Conservation (phyloP, 2,888 invertebrate genomes). For the Artemia sp. region DNA sequence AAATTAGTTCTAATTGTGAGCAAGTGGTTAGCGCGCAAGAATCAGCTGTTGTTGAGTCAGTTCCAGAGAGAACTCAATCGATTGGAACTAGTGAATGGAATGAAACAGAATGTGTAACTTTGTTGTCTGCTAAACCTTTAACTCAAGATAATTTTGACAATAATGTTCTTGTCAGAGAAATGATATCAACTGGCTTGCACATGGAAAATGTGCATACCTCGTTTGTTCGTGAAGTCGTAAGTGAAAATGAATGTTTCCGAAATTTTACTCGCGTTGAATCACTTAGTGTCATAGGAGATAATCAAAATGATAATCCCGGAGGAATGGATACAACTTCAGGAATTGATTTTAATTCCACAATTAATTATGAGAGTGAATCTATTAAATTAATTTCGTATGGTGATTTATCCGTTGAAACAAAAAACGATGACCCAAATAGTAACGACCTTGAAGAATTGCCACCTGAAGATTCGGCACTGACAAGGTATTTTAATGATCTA, state of each 20-base stretch:
- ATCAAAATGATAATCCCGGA: constrained; percentile 30
- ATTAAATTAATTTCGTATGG: background rate
- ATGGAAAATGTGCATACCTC: background rate
- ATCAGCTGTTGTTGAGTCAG: background rate
- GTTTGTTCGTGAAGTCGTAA: background rate
- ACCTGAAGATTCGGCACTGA: background rate
- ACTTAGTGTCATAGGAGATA: constrained; percentile 31
- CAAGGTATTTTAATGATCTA: background rate
- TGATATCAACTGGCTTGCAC: background rate
- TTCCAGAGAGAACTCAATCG: background rate
- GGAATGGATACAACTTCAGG: constrained; percentile 27
- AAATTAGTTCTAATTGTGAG: background rate
- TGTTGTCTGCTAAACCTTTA: constrained; percentile 4
- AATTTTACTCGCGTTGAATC: constrained; percentile 3
- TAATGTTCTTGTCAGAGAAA: constrained; percentile 7
- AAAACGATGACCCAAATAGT: constrained; percentile 10
- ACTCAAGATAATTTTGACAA: background rate
- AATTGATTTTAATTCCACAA: background rate
- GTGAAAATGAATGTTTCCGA: background rate
- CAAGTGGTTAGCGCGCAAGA: background rate
- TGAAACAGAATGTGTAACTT: constrained; percentile 5
- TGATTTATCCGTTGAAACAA: background rate
- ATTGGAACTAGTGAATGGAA: constrained; percentile 12
- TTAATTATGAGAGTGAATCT: background rate
- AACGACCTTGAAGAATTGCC: constrained; percentile 4